Percentiles rank a stretch among this genome's conserved stretches.
These are phyloP conservation scores for Labrus mixtus DNA, from an alignment of 2,113 vertebrate genomes.

Conservation along the genomic window DNA sequence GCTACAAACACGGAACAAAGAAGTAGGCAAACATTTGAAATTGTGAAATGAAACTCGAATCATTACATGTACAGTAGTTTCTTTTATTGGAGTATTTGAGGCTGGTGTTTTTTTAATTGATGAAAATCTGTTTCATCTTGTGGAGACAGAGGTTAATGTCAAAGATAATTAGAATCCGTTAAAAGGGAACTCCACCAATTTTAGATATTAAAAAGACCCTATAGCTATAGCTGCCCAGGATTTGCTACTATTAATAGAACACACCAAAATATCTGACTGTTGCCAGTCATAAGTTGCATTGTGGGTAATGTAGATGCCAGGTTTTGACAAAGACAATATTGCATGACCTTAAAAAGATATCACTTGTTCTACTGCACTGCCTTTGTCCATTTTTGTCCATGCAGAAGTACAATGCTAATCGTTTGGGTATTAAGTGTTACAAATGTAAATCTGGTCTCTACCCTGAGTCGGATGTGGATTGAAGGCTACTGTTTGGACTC, in stretches of 20 bases:
- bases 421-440: too few species aligned
- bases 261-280: too few species aligned
- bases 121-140: neutral
- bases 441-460: too few species aligned
- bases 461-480: neutral
- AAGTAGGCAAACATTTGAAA: neutral
- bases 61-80: neutral
- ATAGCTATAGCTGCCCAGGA: too few species aligned
- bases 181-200: neutral
- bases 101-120: neutral
- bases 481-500: neutral
- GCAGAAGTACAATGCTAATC: too few species aligned
- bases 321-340: neutral
- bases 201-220: too few species aligned
- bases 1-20: slow-evolving; percentile 75
- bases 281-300: neutral
- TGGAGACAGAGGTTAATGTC: neutral
- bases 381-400: too few species aligned
- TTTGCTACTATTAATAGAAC: too few species aligned
- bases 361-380: too few species aligned
- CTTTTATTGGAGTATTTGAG: neutral
- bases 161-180: neutral
- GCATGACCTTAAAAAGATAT: neutral
- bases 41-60: neutral
- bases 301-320: neutral